A percentile compares a stretch with the other conserved stretches of the same genome.
Conservation (phyloP, 1,140 invertebrate genomes). For the Anoplolepis gracilipes region DNA sequence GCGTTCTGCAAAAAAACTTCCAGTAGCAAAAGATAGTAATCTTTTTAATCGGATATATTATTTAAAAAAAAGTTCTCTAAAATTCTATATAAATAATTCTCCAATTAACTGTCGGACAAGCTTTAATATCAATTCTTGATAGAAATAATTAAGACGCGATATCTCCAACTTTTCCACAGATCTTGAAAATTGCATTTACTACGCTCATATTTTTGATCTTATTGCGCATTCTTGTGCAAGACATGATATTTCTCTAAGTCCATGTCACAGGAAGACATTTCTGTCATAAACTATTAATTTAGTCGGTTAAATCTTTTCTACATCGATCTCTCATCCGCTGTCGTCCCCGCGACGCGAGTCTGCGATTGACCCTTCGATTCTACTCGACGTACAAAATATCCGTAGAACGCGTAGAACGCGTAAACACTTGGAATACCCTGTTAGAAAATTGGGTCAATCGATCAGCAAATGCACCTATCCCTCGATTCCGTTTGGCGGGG, state of each 20-base stretch:
- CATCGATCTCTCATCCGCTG: conserved; percentile 40
- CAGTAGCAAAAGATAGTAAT: conserved; percentile 10
- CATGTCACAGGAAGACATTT: conserved; percentile 50
- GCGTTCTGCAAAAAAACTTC: not conserved
- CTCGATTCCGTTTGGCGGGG: not conserved
- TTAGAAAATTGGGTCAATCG: conserved; percentile 45
- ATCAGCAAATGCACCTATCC: conserved; percentile 12
- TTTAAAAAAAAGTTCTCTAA: not conserved
- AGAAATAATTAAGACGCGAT: not conserved
- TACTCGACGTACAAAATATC: conserved; percentile 69
- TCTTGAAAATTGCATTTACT: conserved; percentile 43
- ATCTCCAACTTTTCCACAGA: conserved; percentile 14
- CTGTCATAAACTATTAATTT: conserved; percentile 32
- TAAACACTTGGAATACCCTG: not conserved
- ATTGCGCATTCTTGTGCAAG: conserved; percentile 3
- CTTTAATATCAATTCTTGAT: not conserved
- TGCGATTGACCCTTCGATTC: conserved; percentile 42
- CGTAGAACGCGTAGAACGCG: conserved; percentile 43
- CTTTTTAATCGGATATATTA: not conserved
- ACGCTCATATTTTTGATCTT: conserved; percentile 27
- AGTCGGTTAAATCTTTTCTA: conserved; percentile 47
- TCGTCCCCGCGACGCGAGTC: not conserved
- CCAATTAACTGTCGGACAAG: not conserved
- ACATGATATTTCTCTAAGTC: conserved; percentile 30
- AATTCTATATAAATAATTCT: conserved; percentile 1